phyloP scores from a whole-genome alignment of 2,113 vertebrate genomes.

The Labeo catla region DNA sequence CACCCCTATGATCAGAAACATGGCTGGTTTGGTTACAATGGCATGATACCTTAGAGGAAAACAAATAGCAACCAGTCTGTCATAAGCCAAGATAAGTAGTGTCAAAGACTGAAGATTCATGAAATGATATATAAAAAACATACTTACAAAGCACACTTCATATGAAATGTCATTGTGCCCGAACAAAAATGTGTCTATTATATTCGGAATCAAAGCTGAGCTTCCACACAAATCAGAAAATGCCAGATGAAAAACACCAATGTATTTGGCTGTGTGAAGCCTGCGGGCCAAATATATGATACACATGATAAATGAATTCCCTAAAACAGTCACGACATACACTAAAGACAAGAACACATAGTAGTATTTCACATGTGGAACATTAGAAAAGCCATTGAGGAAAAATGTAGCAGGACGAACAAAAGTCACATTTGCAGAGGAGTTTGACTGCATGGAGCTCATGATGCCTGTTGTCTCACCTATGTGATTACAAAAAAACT shows the following conservation, averaged over 20 bases:
- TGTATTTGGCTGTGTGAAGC: constrained; percentile 52
- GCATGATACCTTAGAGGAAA: constrained; percentile 67
- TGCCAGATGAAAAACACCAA: constrained; percentile 50
- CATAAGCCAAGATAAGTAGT: constrained; percentile 65
- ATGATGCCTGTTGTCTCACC: not conserved
- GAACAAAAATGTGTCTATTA: constrained; percentile 48
- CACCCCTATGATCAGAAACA: constrained; percentile 48
- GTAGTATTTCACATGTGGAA: not conserved
- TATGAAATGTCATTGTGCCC: constrained; percentile 59
- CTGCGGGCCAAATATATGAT: constrained; percentile 7
- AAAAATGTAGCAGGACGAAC: not conserved
- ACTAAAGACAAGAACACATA: not conserved
- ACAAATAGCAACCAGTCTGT: constrained; percentile 69
- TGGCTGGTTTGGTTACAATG: constrained; percentile 52
- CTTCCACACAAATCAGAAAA: constrained; percentile 53
- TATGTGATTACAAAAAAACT: not conserved
- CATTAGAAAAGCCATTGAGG: not conserved
- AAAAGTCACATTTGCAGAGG: not conserved
- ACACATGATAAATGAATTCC: constrained; percentile 19
- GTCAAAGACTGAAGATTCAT: constrained; percentile 63
- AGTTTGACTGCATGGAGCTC: not conserved
- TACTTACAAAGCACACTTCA: constrained; percentile 61
- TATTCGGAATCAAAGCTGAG: constrained; percentile 45
- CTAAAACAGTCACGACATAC: not conserved
- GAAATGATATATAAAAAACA: constrained; percentile 67